These are phyloP conservation scores for Emydura subglobosa DNA, from an alignment of 2,113 vertebrate genomes.

Conservation along the genomic window DNA sequence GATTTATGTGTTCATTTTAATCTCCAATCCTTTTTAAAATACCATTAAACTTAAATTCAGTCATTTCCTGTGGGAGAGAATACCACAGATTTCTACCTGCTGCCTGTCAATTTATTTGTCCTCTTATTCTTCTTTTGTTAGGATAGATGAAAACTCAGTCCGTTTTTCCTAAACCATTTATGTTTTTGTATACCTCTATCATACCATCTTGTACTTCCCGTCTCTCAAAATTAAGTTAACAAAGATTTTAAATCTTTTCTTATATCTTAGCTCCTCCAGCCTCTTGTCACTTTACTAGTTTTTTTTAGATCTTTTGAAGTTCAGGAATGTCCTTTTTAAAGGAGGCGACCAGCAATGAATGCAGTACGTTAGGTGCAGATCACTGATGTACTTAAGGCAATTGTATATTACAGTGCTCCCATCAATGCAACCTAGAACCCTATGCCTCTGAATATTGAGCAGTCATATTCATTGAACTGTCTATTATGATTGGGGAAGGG, in stretches of 20 bases:
- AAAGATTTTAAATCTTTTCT: neutral
- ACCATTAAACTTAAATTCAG: neutral
- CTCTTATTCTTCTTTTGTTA: neutral
- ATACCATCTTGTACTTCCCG: constrained; percentile 1
- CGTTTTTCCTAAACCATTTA: neutral
- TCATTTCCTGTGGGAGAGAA: constrained; percentile 9
- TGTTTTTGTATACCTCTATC: neutral
- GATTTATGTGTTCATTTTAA: neutral
- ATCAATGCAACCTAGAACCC: neutral
- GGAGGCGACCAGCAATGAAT: neutral
- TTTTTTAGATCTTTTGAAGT: neutral
- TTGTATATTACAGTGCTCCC: neutral
- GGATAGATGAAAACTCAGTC: neutral
- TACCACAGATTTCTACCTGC: constrained; percentile 26
- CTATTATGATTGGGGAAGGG: constrained; percentile 12
- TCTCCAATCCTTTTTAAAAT: constrained; percentile 19
- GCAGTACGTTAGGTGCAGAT: neutral
- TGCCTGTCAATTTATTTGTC: constrained; percentile 16
- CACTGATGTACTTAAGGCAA: constrained; percentile 4
- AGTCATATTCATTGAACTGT: neutral
- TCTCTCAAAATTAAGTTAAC: neutral
- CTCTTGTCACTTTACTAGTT: neutral
- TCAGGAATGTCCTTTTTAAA: neutral
- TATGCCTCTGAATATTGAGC: neutral
- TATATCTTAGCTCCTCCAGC: neutral